Base-by-base conservation (phyloP, 2,797 vertebrate genomes). In the Pempheris klunzingeri region DNA sequence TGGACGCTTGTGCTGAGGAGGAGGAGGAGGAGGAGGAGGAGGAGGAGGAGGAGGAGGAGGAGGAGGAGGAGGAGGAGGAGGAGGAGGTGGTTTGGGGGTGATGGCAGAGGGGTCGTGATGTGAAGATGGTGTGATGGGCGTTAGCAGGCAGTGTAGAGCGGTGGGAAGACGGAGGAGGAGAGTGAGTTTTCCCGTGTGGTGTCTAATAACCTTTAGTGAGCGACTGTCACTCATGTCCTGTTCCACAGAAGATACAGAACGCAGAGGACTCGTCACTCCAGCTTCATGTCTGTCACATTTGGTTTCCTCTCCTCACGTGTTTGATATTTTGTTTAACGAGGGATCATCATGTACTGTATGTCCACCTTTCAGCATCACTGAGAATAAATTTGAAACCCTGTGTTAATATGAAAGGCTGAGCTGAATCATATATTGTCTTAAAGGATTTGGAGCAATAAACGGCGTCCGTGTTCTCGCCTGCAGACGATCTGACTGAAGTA, bases 1-100 rank as follows among this genome's bases (percentile, higher is more conserved):
- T 2, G 94, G 95, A 82, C 90, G 74, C 3, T 76, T 95, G 84
- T 99, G 97, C 88, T 98, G 94, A 97, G 84, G 71, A 53, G 34
- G 53, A 4, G 69, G 72, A 71, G 66, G 5, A 15, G n/a, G 36
- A 26, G 5, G 12, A 5, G 49, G n/a, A n/a, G n/a, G n/a, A n/a
- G n/a, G n/a, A n/a, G n/a, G n/a, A n/a, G n/a, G n/a, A n/a, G n/a
- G n/a, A n/a, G n/a, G 28, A 3, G 30, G 2, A 3, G 6, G 32
- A 3, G 53, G 50, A 20, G 34, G 22, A 18, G 67, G 28, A 44
- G 52, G 26, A n/a, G 13, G 28, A 59, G 17, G 4, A 18, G 32
- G 39, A 14, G 12, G 10, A 32, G 36, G 12, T 47, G 50, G n/a
- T n/a, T n/a, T n/a, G n/a, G n/a, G n/a, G 39, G 38, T 2, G 66